These are phyloP conservation scores for Atopsyche davidsoni DNA, from an alignment of 1,140 invertebrate species.

Conservation along the genomic window DNA sequence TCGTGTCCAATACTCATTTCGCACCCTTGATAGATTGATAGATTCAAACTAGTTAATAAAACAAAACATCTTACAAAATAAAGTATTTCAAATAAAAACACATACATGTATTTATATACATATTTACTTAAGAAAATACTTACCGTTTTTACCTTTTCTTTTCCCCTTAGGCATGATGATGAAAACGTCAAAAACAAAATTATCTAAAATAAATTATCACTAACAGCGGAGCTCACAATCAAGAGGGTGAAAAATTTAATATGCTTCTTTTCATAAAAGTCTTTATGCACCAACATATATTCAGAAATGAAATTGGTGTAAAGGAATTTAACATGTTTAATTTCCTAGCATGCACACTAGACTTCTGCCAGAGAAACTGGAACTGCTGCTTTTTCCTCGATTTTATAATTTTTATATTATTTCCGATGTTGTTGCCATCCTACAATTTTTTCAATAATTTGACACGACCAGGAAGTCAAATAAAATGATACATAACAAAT, in stretches of 20 bases:
- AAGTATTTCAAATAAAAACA: constrained; percentile 5
- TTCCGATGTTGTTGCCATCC: too few species aligned
- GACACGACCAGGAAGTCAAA: too few species aligned
- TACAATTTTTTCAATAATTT: too few species aligned
- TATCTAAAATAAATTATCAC: constrained; percentile 47
- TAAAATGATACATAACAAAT: too few species aligned
- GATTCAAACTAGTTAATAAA: too few species aligned
- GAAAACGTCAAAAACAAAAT: constrained; percentile 32
- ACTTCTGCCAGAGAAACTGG: constrained; percentile 31
- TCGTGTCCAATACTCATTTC: too few species aligned
- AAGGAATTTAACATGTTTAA: constrained; percentile 52
- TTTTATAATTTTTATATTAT: not conserved
- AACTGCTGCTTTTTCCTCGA: not conserved
- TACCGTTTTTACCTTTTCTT: constrained; percentile 48
- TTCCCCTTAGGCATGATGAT: constrained; percentile 47
- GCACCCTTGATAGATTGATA: too few species aligned
- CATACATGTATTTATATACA: constrained; percentile 1
- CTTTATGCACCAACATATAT: constrained; percentile 45
- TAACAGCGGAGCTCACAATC: constrained; percentile 47
- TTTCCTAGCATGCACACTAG: constrained; percentile 45
- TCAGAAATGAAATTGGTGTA: constrained; percentile 51
- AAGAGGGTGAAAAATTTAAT: constrained; percentile 48
- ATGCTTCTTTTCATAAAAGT: constrained; percentile 47
- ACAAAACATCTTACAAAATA: too few species aligned
- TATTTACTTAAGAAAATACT: constrained; percentile 29